A percentile compares a stretch with the other conserved stretches of the same genome.
Evolutionary conservation across 2,113 vertebrate species (phyloP).

Genomic region (Anas platyrhynchos): DNA sequence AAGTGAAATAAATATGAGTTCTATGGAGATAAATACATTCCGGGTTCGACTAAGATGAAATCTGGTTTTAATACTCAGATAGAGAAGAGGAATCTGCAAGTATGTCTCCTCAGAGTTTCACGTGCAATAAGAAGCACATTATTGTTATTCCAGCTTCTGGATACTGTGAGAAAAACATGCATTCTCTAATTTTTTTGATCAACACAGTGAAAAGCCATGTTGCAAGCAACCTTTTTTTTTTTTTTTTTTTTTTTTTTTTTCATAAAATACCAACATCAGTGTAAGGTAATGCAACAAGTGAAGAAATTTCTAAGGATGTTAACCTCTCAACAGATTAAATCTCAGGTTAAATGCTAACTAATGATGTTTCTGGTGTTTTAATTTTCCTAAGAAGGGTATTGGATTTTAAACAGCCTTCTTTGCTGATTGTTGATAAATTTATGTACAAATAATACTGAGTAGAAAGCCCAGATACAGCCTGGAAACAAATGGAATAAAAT

Average conservation of each 20-base stretch:
- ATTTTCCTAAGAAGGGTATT: conserved; percentile 36
- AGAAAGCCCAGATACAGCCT: conserved; percentile 43
- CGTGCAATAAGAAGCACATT: conserved; percentile 82
- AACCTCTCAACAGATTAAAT: conserved; percentile 73
- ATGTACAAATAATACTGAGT: conserved; percentile 15
- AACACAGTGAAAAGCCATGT: conserved; percentile 78
- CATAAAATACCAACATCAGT: conserved; percentile 39
- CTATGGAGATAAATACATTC: conserved; percentile 88
- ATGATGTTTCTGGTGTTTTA: conserved; percentile 59
- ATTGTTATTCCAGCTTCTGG: conserved; percentile 72
- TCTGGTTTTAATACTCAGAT: conserved; percentile 22
- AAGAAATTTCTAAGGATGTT: conserved; percentile 61
- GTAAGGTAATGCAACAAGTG: conserved; percentile 37
- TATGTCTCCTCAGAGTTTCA: conserved; percentile 58
- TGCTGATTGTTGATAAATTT: conserved; percentile 51
- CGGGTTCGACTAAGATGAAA: conserved; percentile 82
- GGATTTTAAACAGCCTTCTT: conserved; percentile 52
- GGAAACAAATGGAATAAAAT: conserved; percentile 54
- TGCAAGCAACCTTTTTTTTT: conserved; percentile 29
- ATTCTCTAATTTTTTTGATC: conserved; percentile 60
- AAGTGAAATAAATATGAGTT: conserved; percentile 81
- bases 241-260: not conserved
- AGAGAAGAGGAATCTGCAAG: conserved; percentile 58
- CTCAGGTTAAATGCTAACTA: conserved; percentile 82
- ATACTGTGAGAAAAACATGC: conserved; percentile 76